Base-by-base conservation (phyloP, 2,888 invertebrate genomes). In the Drosophila hamatofila region DNA sequence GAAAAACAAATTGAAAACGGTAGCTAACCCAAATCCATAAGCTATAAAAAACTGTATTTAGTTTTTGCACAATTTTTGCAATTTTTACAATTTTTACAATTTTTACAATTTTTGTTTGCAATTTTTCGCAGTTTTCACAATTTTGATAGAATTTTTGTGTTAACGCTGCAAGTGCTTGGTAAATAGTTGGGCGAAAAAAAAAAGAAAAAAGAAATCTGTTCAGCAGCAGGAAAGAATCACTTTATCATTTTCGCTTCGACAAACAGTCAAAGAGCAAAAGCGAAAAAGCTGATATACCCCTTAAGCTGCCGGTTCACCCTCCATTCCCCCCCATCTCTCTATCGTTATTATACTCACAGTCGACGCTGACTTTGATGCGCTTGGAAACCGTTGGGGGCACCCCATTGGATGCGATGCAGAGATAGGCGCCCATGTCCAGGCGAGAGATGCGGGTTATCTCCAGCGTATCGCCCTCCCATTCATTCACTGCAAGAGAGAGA, bases 361-460 rank as follows among this genome's bases (percentile, higher is more conserved):
- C 97, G 65, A 98, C 97, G 94, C 97, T 97, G 92, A 98, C 97
- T 95, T 97, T 97, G 91, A 98, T 97, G 91, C 97, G 95, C 93
- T 98, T 98, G 92, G 97, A 97, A 81, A 97, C 97, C 44, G 97
- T 96, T 14, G 98, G 97, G 4, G 97, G 97, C 37, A 98, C 96
- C n/a, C 97, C 97, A 91, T 98, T 98, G 67, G 92, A 91, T 59
- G 98, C 98, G 84, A 98, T 97, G 93, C 98, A 98, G 81, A 98
- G 94, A 93, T 97, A 97, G 68, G 96, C 97, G 51, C 97, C 97
- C 97, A 98, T 98, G 92, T 97, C 97, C 86, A 97, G 94, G 79
- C 97, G 94, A 61, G 97, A 97, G 91, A 98, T 97, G 89, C 96
- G 95, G 58, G 95, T 95, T 94, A 98, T 95, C 91, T 97, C 97